Evolutionary conservation across 1,140 invertebrate genomes (phyloP).

Genomic region (Achroia grisella): DNA sequence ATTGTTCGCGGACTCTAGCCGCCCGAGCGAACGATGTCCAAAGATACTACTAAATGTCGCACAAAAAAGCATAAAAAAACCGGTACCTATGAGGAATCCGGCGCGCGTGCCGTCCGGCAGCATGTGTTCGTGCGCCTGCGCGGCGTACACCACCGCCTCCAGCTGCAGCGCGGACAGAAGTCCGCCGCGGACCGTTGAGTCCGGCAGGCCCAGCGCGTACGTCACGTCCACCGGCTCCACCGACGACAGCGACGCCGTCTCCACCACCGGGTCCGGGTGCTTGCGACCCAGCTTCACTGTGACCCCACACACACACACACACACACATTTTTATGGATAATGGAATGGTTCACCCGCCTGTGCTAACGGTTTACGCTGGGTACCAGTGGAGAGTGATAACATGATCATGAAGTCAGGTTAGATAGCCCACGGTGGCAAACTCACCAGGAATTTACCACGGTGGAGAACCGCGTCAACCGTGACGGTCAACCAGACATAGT

Average conservation of each 20-base stretch:
- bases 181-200: conserved; percentile 88
- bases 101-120: conserved; percentile 93
- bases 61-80: neutral
- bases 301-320: no score
- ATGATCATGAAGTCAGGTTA: no score
- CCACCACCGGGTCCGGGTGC: conserved; percentile 99
- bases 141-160: conserved; percentile 97
- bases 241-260: conserved; percentile 97
- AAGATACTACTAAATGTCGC: neutral
- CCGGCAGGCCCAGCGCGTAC: conserved; percentile 91
- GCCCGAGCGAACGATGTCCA: no score
- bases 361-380: no score
- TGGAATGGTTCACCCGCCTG: no score
- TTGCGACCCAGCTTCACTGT: conserved; percentile 94
- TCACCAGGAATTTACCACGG: no score
- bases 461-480: no score
- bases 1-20: conserved; percentile 97
- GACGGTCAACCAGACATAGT: no score
- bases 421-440: no score
- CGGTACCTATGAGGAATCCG: conserved; percentile 91
- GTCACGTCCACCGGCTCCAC: conserved; percentile 96
- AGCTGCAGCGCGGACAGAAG: conserved; percentile 95
- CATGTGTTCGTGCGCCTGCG: conserved; percentile 95
- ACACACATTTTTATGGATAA: no score
- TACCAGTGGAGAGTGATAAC: no score